Conservation (phyloP, 2,888 invertebrate genomes). For the Rutpela maculata region DNA sequence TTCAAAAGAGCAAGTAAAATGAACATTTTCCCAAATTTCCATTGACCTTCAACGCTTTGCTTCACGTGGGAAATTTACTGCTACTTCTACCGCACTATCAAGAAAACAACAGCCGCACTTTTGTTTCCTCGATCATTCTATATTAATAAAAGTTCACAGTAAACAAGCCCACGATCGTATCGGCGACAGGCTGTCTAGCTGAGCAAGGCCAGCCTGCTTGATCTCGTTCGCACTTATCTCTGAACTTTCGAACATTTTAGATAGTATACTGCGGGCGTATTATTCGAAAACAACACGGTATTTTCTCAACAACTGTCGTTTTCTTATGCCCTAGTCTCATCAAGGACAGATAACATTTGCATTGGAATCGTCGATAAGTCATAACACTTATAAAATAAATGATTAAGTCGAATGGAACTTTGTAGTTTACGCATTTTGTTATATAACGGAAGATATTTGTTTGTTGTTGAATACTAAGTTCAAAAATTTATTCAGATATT, state of each 20-base stretch:
- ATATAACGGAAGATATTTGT: too few species aligned
- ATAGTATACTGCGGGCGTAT: background rate
- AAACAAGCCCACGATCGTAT: slow-evolving; percentile 32
- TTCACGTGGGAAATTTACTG: too few species aligned
- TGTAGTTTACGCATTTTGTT: too few species aligned
- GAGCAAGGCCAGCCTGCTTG: slow-evolving; percentile 57
- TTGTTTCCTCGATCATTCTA: slow-evolving; percentile 2
- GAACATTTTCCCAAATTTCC: too few species aligned
- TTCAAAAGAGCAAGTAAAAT: too few species aligned
- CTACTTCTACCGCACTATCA: background rate
- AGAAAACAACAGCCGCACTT: background rate
- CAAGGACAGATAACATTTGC: background rate
- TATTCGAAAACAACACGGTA: background rate
- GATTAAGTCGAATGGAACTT: background rate
- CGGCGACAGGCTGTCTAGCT: slow-evolving; percentile 65
- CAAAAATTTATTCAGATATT: too few species aligned
- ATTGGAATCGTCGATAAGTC: background rate
- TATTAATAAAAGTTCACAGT: slow-evolving; percentile 26
- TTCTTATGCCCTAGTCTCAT: background rate
- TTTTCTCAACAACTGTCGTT: background rate
- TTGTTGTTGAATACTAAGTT: too few species aligned
- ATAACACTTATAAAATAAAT: background rate
- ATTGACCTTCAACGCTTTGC: too few species aligned
- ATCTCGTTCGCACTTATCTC: slow-evolving; percentile 43
- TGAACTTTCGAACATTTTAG: slow-evolving; percentile 35